Evolutionary conservation across 2,113 vertebrate genomes (phyloP).

Genomic region (Otocyon megalotis): DNA sequence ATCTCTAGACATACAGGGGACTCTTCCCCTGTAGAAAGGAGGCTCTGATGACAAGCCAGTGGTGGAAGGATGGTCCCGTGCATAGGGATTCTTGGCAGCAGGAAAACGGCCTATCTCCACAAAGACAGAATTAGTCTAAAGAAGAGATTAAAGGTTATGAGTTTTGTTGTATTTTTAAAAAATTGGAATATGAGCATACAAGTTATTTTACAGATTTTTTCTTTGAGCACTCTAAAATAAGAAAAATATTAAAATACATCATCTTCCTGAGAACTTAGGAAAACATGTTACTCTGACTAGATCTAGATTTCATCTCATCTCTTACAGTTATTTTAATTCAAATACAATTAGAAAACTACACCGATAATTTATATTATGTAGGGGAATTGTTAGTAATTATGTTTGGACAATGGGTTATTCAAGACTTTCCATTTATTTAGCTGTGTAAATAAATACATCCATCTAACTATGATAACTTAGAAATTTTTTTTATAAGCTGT

Average conservation of each 20-base stretch:
- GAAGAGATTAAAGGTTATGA: conserved; percentile 7
- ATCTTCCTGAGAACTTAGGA: neutral
- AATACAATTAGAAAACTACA: conserved; percentile 54
- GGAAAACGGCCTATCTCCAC: neutral
- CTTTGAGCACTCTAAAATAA: neutral
- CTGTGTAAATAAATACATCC: neutral
- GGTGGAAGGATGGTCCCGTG: neutral
- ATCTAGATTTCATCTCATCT: neutral
- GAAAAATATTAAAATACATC: conserved; percentile 5
- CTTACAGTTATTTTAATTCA: conserved; percentile 57
- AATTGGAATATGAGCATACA: neutral
- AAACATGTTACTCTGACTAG: neutral
- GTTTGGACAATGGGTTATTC: conserved; percentile 22
- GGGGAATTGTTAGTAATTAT: conserved; percentile 57
- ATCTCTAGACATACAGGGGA: neutral
- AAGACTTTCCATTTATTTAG: conserved; percentile 53
- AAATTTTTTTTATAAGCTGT: conserved; percentile 33
- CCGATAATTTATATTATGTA: conserved; percentile 36
- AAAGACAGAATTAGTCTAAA: neutral
- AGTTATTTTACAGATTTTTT: conserved; percentile 16
- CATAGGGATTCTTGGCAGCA: neutral
- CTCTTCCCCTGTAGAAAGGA: neutral
- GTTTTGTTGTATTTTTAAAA: conserved; percentile 14
- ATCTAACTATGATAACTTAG: conserved; percentile 6
- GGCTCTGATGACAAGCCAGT: neutral